Conservation (phyloP, 2,888 invertebrate species). For the Thysanoteuthis rhombus region DNA sequence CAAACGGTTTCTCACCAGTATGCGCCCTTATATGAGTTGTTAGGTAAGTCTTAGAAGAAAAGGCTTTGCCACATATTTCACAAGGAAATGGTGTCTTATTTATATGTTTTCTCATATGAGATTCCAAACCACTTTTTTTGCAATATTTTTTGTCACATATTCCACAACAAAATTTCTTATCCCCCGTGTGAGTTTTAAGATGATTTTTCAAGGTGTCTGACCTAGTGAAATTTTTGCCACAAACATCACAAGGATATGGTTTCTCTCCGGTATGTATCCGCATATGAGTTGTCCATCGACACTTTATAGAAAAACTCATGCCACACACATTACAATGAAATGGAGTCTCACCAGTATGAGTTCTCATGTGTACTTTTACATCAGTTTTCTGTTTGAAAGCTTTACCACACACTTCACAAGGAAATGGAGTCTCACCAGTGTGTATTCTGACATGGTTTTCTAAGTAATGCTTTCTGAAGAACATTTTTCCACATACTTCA, state of each 20-base stretch:
- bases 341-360: not conserved
- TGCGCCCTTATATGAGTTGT: not conserved
- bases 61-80: not conserved
- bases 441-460: too few species aligned
- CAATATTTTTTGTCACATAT: not conserved
- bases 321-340: not conserved
- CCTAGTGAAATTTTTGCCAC: not conserved
- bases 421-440: too few species aligned
- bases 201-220: not conserved
- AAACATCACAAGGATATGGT: not conserved
- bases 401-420: too few species aligned
- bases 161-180: not conserved
- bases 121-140: not conserved
- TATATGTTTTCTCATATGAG: not conserved
- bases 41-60: not conserved
- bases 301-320: not conserved
- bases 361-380: too few species aligned
- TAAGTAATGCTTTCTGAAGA: too few species aligned
- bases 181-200: not conserved
- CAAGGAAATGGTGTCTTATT: not conserved
- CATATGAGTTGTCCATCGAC: not conserved
- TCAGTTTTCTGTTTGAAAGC: too few species aligned
- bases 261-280: not conserved
- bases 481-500: not conserved
- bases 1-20: not conserved